Base-by-base conservation (phyloP, 2,888 invertebrate species). In the Acleris cristana region DNA sequence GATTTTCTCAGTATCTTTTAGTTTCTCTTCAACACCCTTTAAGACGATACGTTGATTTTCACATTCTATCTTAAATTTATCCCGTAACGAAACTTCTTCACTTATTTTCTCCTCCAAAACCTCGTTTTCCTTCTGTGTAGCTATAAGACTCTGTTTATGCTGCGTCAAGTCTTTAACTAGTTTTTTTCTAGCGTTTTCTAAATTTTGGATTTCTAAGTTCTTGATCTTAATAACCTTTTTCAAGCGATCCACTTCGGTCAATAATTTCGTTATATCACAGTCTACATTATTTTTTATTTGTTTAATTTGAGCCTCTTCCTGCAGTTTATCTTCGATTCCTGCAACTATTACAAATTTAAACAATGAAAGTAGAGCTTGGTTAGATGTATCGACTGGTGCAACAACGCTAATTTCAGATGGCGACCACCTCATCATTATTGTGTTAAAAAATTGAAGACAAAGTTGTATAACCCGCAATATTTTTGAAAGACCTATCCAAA, bases 31-130 rank as follows among this genome's bases (percentile, higher is more conserved):
- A n/a, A 51, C 51, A 16, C 21, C 51, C 3, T 34, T 56, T 12
- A 64, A 21, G 45, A 49, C 56, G 34, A 56, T 10, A 16, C 55
- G 45, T 19, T 34, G 49, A 34, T 60, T 60, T 30, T 60, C 59
- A 40, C 51, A 60, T 30, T 40, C 40, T 40, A 40, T 40, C 40
- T 40, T 40, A 40, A 40, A 14, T 40, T 34, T 51, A 34, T 60
- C 34, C 14, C 51, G 51, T 12, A 51, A 19, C 14, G 18, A 49
- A 3, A 30, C 18, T 51, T 51, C 34, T 51, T 34, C 51, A 8
- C n/a, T 30, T 12, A 30, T 34, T 21, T 51, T 60, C 2, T 34
- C 19, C 34, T 60, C 51, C 8, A 60, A 16, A 4, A 21, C n/a
- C 34, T 60, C 59, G 8, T 49, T 60, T 51, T 60, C 59, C 16